Evolutionary conservation across 2,113 vertebrate species (phyloP).

Genomic region (Grallaria varia): DNA sequence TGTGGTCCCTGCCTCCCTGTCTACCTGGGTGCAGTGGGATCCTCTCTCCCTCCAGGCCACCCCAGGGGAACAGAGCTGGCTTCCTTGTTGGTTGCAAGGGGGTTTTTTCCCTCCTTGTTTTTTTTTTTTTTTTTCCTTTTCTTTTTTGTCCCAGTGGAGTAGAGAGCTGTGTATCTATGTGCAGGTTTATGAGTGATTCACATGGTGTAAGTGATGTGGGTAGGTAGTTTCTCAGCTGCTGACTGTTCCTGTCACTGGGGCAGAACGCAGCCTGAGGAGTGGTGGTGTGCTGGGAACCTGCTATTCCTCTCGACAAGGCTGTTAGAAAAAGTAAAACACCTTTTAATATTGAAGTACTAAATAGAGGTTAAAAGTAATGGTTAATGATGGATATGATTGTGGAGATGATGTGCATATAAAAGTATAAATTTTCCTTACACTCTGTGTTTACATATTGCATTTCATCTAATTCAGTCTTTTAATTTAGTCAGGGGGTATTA

Average conservation of each 20-base stretch:
- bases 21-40: background rate
- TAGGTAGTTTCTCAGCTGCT: background rate
- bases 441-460: background rate
- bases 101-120: too few relatives aligned
- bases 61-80: background rate
- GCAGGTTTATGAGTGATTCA: background rate
- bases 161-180: background rate
- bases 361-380: background rate
- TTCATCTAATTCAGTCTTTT: background rate
- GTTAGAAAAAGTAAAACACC: background rate
- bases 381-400: accelerated
- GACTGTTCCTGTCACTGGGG: background rate
- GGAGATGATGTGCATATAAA: background rate
- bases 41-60: background rate
- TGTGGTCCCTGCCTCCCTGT: background rate
- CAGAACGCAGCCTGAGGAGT: background rate
- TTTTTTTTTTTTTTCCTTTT: too few relatives aligned
- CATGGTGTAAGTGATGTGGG: background rate
- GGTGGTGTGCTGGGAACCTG: background rate
- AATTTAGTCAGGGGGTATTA: background rate
- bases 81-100: background rate
- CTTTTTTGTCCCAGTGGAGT: background rate
- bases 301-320: accelerated
- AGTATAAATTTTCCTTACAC: background rate
- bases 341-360: background rate